These are phyloP conservation scores for Apis mellifera DNA, from an alignment of 1,140 invertebrate genomes.

Conservation along the genomic window Amel_HAv3.1 CM009941.2:325001-325500, in stretches of 20 bases:
- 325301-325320: conserved; percentile 18
- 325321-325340: conserved; percentile 1
- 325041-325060: conserved; percentile 2
- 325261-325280: neutral
- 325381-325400: conserved; percentile 20
- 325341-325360: conserved; percentile 3
- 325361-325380: conserved; percentile 17
- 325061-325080: conserved; percentile 23
- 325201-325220: too few relatives aligned
- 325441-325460: conserved; percentile 24
- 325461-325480: neutral
- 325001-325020: conserved; percentile 20
- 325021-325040: conserved; percentile 13
- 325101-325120: conserved; percentile 17
- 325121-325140: conserved; percentile 2
- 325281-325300: neutral
- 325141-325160: conserved; percentile 1
- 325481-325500: neutral
- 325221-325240: too few relatives aligned
- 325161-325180: neutral
- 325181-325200: neutral
- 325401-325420: conserved; percentile 1
- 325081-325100: conserved; percentile 35
- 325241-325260: neutral
- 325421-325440: conserved; percentile 30